A percentile compares a stretch with the other conserved stretches of the same genome.
Conservation (phyloP, 2,888 invertebrate genomes). For the Agrilus cyanescens region DNA sequence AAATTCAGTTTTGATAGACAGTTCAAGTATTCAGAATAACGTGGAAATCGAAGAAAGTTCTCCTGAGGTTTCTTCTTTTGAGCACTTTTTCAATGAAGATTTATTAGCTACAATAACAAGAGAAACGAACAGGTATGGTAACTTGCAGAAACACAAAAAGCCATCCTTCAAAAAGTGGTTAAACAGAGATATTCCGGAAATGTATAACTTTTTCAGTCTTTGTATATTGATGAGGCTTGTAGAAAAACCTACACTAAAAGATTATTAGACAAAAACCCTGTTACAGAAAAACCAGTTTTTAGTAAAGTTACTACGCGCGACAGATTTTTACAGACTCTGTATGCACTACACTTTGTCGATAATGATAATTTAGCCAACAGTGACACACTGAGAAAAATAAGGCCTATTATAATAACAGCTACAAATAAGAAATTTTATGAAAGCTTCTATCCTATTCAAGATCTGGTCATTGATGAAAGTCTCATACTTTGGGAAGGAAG, state of each 20-base stretch:
- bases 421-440: conserved; percentile 5
- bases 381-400: conserved; percentile 12
- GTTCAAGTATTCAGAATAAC: too few species aligned
- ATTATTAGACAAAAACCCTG: conserved; percentile 8
- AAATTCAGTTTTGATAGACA: too few species aligned
- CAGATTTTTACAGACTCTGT: conserved; percentile 13
- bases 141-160: too few species aligned
- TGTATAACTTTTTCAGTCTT: conserved; percentile 5
- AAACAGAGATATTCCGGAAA: conserved; percentile 2
- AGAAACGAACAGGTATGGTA: too few species aligned
- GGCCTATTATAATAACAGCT: too few species aligned
- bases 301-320: conserved; percentile 13
- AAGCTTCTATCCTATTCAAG: conserved; percentile 12
- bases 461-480: conserved; percentile 16
- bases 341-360: conserved; percentile 16
- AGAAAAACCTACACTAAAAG: conserved; percentile 1
- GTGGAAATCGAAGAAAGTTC: too few species aligned
- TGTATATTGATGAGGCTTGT: conserved; percentile 3
- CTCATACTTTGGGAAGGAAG: conserved; percentile 12
- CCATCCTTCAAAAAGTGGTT: too few species aligned
- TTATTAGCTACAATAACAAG: too few species aligned
- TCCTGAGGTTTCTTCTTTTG: too few species aligned
- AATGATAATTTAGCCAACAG: conserved; percentile 7
- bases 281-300: too few species aligned
- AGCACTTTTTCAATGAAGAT: too few species aligned